A percentile compares a stretch with the other conserved stretches of the same genome.
Evolutionary conservation across 2,113 vertebrate species (phyloP).

Genomic region (Phylloscopus trochiloides): DNA sequence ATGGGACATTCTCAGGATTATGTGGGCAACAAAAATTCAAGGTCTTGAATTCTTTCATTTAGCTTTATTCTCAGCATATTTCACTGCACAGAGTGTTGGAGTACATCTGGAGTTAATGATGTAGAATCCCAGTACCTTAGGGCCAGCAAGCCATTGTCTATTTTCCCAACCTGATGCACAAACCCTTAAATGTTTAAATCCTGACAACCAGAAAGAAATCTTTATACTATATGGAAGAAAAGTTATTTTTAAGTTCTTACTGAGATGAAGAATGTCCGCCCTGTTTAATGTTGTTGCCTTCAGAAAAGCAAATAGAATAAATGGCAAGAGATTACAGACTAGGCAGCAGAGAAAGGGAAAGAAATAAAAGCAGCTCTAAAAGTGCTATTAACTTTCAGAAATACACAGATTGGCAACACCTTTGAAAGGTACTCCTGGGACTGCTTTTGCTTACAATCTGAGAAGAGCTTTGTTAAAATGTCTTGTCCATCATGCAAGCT

Average conservation of each 20-base stretch:
- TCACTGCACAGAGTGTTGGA: neutral
- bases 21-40: neutral
- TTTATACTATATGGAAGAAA: neutral
- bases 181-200: neutral
- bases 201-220: neutral
- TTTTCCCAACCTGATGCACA: neutral
- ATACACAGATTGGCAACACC: neutral
- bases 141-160: neutral
- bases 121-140: neutral
- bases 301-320: neutral
- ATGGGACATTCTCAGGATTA: neutral
- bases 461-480: neutral
- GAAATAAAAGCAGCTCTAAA: neutral
- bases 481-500: neutral
- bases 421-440: neutral
- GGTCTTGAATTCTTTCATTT: neutral
- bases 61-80: neutral
- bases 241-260: neutral
- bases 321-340: neutral
- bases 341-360: neutral
- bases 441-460: neutral
- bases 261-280: neutral
- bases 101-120: neutral
- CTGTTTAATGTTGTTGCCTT: neutral
- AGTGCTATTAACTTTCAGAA: neutral